A percentile compares a stretch with the other conserved stretches of the same genome.
phyloP scores from a whole-genome alignment of 1,140 invertebrate genomes.

The Brachionus manjavacas region DNA sequence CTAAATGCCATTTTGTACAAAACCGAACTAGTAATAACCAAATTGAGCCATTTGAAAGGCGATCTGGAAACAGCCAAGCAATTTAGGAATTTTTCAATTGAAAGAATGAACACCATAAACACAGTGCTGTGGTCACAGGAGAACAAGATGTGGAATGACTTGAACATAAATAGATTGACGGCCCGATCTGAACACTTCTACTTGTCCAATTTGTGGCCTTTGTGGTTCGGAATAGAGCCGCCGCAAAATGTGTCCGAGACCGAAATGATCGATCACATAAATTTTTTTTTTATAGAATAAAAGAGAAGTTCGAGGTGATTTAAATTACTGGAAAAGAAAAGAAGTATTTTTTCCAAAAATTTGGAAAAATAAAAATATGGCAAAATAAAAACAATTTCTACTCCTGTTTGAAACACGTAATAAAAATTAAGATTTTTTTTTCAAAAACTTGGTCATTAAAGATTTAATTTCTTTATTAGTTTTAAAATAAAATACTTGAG shows the following conservation, averaged over 20 bases:
- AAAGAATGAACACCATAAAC: slow-evolving; percentile 67
- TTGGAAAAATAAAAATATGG: no score
- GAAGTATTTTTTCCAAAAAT: no score
- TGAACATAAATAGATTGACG: slow-evolving; percentile 63
- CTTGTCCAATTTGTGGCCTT: slow-evolving; percentile 75
- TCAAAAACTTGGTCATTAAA: no score
- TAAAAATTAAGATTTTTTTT: no score
- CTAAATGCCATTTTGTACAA: slow-evolving; percentile 73
- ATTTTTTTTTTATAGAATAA: no score
- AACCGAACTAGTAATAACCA: slow-evolving; percentile 69
- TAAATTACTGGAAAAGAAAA: no score
- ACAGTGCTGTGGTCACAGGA: slow-evolving; percentile 78
- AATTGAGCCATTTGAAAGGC: slow-evolving; percentile 50
- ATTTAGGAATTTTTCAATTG: slow-evolving; percentile 64
- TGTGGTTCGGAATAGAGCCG: slow-evolving; percentile 65
- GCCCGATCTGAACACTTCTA: slow-evolving; percentile 68
- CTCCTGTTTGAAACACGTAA: no score
- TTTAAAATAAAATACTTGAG: no score
- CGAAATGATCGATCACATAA: background rate
- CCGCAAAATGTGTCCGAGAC: background rate
- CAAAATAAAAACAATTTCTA: no score
- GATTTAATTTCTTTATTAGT: no score
- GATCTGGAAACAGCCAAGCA: slow-evolving; percentile 64
- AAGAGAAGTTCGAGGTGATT: no score
- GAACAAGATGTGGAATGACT: slow-evolving; percentile 79